Evolutionary conservation across 2,888 invertebrate species (phyloP), one percentile per base, ranked within the genome.

Genomic region (Entomobrya multifasciata): DNA sequence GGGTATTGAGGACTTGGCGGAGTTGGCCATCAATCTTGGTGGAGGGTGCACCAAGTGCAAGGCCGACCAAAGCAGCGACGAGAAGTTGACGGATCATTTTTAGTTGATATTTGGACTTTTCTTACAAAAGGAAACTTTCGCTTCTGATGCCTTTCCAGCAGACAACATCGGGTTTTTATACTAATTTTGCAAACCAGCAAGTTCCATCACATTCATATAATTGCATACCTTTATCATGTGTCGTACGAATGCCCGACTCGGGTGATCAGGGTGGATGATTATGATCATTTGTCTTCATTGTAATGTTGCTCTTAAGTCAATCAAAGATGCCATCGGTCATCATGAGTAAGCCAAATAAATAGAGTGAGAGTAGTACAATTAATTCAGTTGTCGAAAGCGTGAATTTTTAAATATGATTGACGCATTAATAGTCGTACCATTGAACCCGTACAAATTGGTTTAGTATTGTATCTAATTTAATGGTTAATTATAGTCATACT

Each of bases 81-180:
- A 85, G 30, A 11, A 85, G 57, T 72, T 85, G 85, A 60, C 78
- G 85, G 47, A 85, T 11, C 84, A 84, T 84, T 44, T 70, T 72
- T 25, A 8, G 57, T 22, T 57, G 25, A 25, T 8, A n/a, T 22
- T 41, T 0, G 77, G 3, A 22, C n/a, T n/a, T 20, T 25, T 55
- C 44, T 77, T 22, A 47, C n/a, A n/a, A 1, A 70, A 27, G 30
- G 11, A 17, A 44, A 3, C 22, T 70, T 70, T 13, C 2, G 27
- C 36, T 25, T 17, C 3, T 72, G 72, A 72, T 72, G 49, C 25
- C 25, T 22, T 4, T 27, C 8, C 27, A 25, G 3, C 2, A 13
- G 15, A 52, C 13, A 5, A 13, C 27, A 2, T 11, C 30, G n/a
- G 49, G 74, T 52, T 52, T 74, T 74, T 74, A 74, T 74, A 74